Base-by-base conservation (phyloP, 1,140 invertebrate species). In the Zophobas morio region DNA sequence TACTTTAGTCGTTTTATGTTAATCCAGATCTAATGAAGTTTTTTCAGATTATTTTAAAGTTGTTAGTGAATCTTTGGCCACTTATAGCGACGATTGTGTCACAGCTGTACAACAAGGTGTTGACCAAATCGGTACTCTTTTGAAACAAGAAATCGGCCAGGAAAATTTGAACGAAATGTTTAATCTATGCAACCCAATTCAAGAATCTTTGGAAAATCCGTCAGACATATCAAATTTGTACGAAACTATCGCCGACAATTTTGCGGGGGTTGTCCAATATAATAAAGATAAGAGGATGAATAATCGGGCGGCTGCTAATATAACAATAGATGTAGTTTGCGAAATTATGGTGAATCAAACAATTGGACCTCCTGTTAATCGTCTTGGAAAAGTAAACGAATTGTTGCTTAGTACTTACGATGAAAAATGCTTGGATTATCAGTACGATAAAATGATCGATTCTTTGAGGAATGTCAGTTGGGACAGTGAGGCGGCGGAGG, bases 261-360 rank as follows among this genome's bases (percentile, higher is more conserved):
- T 96, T 85, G 94, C 93, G 1, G 95, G 92, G 46, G 90, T 98
- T 60, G 96, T 98, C 0, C 97, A 99, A 82, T 98, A 99, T 85
- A 99, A 98, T 85, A 95, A 96, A 85, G 97, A 98, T 82, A 98
- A 98, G 86, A 88, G 96, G 53, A 89, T 90, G 2, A 91, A 88
- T 82, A 89, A 90, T 47, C 88, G 88, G 0, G 87, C 85, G 75
- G 89, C 88, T 40, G 90, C 89, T 6, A 93, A 93, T 77, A 89
- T 96, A 1, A 97, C 96, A 0, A 94, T 98, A 37, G 93, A 96
- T 82, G 90, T 88, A 32, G 85, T 90, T 80, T 97, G 95, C 84
- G 88, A 90, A 78, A 90, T 96, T 70, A 92, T 98, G 89, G 89
- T 89, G 0, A 89, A 94, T 83, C 84, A 89, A 8, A 89, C 85